Evolutionary conservation across 2,888 invertebrate species (phyloP), one percentile per base, ranked within the genome.

Genomic region (Apamea anceps): DNA sequence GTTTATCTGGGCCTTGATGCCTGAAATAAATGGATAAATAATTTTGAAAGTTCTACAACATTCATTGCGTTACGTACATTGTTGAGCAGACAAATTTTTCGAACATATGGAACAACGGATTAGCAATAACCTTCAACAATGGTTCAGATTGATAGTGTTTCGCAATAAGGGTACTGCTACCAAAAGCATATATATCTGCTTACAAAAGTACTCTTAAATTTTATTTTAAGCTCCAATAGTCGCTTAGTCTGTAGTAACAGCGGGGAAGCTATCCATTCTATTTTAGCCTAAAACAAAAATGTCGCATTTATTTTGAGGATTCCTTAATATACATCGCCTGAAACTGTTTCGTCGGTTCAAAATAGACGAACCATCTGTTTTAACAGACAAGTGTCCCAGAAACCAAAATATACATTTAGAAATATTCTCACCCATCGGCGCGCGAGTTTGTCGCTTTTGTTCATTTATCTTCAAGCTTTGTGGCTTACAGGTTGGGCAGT

Each of bases 321-420:
- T 62, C 60, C 74, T 73, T 65, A 83, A 85, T 80, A 72, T 74
- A 81, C 66, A 77, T 68, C 72, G 80, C 71, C 71, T 74, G 79
- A 84, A 80, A 80, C 45, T 62, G 63, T 15, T 60, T 28, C 60
- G 45, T 37, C 60, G 45, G 76, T 82, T 81, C 60, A 67, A 88
- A 89, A 89, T 88, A 87, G 84, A 80, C 45, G 48, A 78, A 85
- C 79, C 87, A 82, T 89, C 87, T 82, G 87, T 77, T 85, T 81
- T 76, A 65, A 77, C 80, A 76, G 89, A 83, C 88, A 82, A 78
- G 72, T 85, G 89, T 77, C 87, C 88, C 77, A 89, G 90, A 88
- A 87, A 89, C 90, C 45, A 79, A 89, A 89, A 89, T 89, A 89
- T 79, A 77, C 84, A 72, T 86, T 87, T 70, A 79, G 77, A 81